Conservation (phyloP, 2,888 invertebrate species). For the Drosophila setosimentum region DNA sequence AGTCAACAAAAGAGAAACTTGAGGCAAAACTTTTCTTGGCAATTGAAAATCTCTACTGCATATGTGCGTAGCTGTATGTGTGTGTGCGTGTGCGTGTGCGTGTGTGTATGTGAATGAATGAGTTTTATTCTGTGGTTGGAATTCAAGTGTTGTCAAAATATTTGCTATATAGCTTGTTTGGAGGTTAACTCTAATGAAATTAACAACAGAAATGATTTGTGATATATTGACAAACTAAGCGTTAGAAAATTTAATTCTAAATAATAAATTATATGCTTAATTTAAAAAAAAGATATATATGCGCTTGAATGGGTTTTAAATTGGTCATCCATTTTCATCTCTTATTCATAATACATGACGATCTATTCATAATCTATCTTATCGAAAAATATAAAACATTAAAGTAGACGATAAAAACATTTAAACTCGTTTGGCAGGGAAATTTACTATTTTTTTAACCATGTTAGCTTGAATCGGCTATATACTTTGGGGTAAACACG, state of each 20-base stretch:
- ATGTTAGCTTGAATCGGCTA: neutral
- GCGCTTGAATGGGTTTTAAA: too few species aligned
- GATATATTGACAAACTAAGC: neutral
- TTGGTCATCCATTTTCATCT: neutral
- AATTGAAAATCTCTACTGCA: conserved; percentile 65
- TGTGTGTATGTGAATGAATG: conserved; percentile 13
- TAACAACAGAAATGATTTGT: neutral
- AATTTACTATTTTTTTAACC: neutral
- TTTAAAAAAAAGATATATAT: neutral
- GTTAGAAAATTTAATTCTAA: neutral
- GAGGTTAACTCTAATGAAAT: conserved; percentile 29
- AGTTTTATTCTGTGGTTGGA: conserved; percentile 41
- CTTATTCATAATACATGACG: neutral
- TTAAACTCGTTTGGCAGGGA: neutral
- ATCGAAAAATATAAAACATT: neutral
- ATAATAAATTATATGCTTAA: neutral
- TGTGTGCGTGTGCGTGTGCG: neutral
- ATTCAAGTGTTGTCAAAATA: conserved; percentile 61
- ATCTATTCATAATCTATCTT: neutral
- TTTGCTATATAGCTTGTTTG: conserved; percentile 35
- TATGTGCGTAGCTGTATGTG: conserved; percentile 9
- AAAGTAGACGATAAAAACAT: neutral
- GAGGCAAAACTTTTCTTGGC: conserved; percentile 70
- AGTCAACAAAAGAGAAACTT: conserved; percentile 66
- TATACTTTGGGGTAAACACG: conserved; percentile 1